These are phyloP conservation scores for Agapornis canus DNA, from an alignment of 2,797 vertebrate genomes.

Conservation along the genomic window DNA sequence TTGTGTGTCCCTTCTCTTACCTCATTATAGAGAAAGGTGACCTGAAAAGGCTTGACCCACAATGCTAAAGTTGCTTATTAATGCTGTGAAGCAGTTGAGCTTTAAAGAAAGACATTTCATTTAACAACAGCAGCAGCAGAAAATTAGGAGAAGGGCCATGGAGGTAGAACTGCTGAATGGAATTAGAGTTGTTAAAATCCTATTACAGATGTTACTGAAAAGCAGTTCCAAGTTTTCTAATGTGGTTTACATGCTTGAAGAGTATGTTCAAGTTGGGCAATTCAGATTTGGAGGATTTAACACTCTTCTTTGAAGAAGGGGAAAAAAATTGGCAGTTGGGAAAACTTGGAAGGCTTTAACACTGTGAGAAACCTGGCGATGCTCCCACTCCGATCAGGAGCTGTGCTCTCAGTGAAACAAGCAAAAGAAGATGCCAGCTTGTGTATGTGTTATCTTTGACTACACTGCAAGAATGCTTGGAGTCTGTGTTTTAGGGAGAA, in stretches of 20 bases:
- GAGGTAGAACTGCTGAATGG: neutral
- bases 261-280: neutral
- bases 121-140: neutral
- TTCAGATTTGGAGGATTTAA: slow-evolving; percentile 45
- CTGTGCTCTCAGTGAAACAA: neutral
- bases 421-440: neutral
- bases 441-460: neutral
- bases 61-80: neutral
- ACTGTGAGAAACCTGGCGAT: neutral
- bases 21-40: neutral
- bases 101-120: neutral
- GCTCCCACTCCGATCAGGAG: neutral
- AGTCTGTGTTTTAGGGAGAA: neutral
- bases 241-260: neutral
- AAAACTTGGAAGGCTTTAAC: slow-evolving; percentile 27
- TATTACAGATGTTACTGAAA: neutral
- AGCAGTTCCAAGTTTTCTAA: neutral
- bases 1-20: neutral
- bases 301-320: neutral
- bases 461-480: neutral
- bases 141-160: neutral
- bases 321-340: neutral
- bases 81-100: neutral
- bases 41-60: neutral
- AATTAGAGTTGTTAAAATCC: slow-evolving; percentile 9